These are phyloP conservation scores for Mongoloraphidia duomilia DNA, from an alignment of 2,888 invertebrate species.

Conservation along the genomic window DNA sequence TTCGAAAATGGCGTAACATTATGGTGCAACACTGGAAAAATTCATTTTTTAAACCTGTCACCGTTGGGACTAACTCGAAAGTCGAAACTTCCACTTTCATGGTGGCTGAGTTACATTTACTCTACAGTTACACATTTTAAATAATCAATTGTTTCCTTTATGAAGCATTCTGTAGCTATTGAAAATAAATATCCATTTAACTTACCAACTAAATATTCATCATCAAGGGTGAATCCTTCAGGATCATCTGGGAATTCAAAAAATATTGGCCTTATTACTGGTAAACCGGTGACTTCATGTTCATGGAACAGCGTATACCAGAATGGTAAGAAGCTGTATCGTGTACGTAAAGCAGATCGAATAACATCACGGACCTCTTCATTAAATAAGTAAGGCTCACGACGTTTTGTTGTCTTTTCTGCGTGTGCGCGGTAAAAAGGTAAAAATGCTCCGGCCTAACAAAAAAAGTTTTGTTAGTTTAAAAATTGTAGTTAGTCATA, in stretches of 20 bases:
- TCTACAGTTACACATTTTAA: no score
- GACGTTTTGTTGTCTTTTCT: slow-evolving; percentile 89
- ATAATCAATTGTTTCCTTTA: no score
- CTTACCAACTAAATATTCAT: slow-evolving; percentile 63
- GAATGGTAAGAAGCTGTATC: slow-evolving; percentile 80
- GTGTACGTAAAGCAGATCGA: slow-evolving; percentile 54
- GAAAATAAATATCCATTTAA: slow-evolving; percentile 1
- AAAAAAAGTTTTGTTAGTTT: no score
- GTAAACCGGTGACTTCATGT: slow-evolving; percentile 67
- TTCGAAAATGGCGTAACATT: no score
- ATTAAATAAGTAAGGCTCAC: slow-evolving; percentile 91
- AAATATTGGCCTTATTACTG: slow-evolving; percentile 84
- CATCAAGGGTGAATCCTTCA: slow-evolving; percentile 67
- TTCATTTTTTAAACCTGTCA: no score
- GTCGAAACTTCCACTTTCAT: no score
- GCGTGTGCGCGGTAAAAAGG: slow-evolving; percentile 95
- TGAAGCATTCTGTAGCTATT: no score
- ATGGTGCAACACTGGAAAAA: no score
- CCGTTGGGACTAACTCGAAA: no score
- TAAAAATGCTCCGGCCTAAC: slow-evolving; percentile 74
- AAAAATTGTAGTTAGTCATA: no score
- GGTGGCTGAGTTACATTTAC: no score
- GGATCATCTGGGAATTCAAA: slow-evolving; percentile 77
- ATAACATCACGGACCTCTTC: slow-evolving; percentile 55
- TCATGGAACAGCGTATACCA: slow-evolving; percentile 91